A percentile compares a stretch with the other conserved stretches of the same genome.
phyloP scores from a whole-genome alignment of 2,113 vertebrate genomes.

The Chamaetylas fuelleborni region DNA sequence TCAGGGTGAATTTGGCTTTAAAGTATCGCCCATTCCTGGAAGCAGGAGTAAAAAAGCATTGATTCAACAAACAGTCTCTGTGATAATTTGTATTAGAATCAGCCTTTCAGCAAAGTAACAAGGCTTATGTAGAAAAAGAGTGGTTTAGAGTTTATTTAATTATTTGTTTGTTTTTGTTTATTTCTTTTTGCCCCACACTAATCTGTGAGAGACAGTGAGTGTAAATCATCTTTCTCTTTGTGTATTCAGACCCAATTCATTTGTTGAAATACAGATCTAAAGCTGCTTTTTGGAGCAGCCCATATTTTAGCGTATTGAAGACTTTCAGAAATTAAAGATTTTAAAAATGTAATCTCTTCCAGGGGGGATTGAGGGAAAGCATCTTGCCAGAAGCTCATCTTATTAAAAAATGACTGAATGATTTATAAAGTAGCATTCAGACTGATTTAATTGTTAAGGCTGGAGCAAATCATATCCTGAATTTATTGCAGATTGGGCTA shows the following conservation, averaged over 20 bases:
- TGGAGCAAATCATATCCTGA: conserved; percentile 57
- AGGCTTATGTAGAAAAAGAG: neutral
- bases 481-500: conserved; percentile 51
- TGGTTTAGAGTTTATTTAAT: neutral
- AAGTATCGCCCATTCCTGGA: neutral
- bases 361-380: conserved; percentile 11
- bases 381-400: conserved; percentile 44
- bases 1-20: neutral
- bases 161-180: neutral
- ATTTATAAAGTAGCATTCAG: conserved; percentile 65
- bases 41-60: neutral
- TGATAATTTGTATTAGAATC: conserved; percentile 9
- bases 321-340: conserved; percentile 62
- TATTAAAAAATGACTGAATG: conserved; percentile 62
- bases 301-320: conserved; percentile 30
- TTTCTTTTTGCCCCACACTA: neutral
- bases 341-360: conserved; percentile 51
- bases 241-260: conserved; percentile 6
- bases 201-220: neutral
- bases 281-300: conserved; percentile 27
- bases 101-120: conserved; percentile 34
- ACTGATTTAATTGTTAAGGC: conserved; percentile 52
- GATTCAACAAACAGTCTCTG: neutral
- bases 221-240: conserved; percentile 22
- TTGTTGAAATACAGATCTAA: conserved; percentile 29